These are phyloP conservation scores for Lepas anatifera DNA, from an alignment of 2,888 invertebrate genomes.

Conservation along the genomic window DNA sequence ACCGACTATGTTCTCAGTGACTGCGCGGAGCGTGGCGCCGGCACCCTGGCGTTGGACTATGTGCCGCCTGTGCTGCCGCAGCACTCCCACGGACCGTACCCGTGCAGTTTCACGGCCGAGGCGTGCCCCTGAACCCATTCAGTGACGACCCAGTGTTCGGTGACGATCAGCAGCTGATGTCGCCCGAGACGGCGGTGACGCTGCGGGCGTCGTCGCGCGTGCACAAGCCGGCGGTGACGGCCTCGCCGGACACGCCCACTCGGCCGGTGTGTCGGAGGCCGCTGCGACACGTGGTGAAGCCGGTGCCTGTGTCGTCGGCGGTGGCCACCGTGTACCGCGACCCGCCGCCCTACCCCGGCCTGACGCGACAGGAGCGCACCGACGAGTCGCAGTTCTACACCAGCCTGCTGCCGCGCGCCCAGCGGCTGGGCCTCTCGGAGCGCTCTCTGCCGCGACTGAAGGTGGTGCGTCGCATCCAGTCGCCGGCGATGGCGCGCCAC, in stretches of 20 bases:
- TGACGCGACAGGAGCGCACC: background rate
- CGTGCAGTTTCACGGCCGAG: background rate
- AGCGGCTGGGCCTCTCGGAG: background rate
- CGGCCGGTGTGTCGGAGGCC: conserved; percentile 2
- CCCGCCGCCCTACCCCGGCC: conserved; percentile 11
- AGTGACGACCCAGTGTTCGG: conserved; percentile 2
- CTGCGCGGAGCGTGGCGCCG: background rate
- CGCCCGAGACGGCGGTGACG: conserved; percentile 11
- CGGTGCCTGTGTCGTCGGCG: background rate
- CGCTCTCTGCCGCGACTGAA: conserved; percentile 11
- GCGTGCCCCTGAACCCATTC: conserved; percentile 6
- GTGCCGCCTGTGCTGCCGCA: background rate
- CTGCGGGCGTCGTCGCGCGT: background rate
- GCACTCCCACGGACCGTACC: conserved; percentile 8
- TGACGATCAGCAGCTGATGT: background rate
- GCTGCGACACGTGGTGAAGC: background rate
- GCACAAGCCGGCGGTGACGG: background rate
- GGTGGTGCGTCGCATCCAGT: conserved; percentile 6
- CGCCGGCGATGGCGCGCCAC: background rate
- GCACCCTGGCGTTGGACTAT: conserved; percentile 2
- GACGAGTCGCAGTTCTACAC: background rate
- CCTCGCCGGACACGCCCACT: background rate
- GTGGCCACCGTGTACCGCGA: background rate
- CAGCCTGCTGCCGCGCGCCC: background rate
- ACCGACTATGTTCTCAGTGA: background rate